These are phyloP conservation scores for Geotrypetes seraphini DNA, from an alignment of 2,797 vertebrate species.

Conservation along the genomic window DNA sequence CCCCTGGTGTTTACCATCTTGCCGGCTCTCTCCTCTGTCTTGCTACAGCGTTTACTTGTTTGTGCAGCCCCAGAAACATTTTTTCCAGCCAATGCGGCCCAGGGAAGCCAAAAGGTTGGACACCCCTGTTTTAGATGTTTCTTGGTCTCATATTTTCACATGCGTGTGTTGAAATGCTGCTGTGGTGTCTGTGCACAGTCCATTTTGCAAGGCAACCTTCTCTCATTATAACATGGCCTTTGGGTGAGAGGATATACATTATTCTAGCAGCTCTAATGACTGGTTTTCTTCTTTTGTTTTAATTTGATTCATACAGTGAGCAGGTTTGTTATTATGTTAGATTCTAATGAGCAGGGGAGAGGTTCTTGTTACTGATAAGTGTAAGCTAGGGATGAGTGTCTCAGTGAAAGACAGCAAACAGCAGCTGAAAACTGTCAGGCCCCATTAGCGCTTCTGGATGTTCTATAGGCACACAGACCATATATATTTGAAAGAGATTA, in stretches of 20 bases:
- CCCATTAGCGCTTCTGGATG: constrained; percentile 14
- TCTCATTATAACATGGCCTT: constrained; percentile 45
- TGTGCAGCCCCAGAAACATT: too few species aligned
- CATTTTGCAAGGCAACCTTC: neutral
- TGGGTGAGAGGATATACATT: constrained; percentile 35
- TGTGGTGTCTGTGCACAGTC: too few species aligned
- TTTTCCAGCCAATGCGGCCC: too few species aligned
- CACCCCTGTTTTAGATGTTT: too few species aligned
- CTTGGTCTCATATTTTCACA: too few species aligned
- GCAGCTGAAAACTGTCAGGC: constrained; percentile 15
- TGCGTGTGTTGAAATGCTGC: too few species aligned
- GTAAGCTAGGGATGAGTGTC: neutral
- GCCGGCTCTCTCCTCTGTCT: too few species aligned
- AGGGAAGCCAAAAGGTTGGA: too few species aligned
- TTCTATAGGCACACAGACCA: constrained; percentile 12
- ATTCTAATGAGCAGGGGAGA: constrained; percentile 6
- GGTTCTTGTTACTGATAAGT: neutral
- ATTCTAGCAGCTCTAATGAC: constrained; percentile 23
- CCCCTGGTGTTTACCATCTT: too few species aligned
- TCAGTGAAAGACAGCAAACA: neutral
- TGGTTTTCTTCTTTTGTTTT: too few species aligned
- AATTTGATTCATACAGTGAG: constrained; percentile 19
- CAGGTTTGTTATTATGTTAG: too few species aligned
- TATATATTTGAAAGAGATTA: neutral
- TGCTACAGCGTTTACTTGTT: too few species aligned